Evolutionary conservation across 2,113 vertebrate species (phyloP), one percentile per base, ranked within the genome.

Genomic region (Willisornis vidua): DNA sequence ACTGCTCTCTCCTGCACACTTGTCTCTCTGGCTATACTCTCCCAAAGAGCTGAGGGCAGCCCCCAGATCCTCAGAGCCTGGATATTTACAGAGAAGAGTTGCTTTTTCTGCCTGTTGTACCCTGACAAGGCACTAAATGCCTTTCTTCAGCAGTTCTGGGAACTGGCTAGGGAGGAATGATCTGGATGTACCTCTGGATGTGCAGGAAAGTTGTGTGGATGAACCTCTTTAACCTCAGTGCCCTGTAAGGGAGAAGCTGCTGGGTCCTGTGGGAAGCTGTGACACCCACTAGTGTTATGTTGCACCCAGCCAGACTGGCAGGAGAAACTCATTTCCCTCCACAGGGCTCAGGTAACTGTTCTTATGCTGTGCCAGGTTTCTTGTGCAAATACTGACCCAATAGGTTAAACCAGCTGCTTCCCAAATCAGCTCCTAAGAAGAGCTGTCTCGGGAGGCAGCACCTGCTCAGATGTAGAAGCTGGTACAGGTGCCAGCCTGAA

Each of bases 221-320:
- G 33, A 87, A 48, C 48, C 39, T 78, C 41, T 77, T 73, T 62
- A n/a, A 43, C 12, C 14, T 67, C 14, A 54, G 73, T 77, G 51
- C 25, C 26, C 29, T n/a, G 12, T 43, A 31, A 66, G 74, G 35
- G 25, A 95, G 52, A 35, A 66, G 19, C 52, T 93, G 39, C 66
- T 71, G 66, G 24, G 29, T n/a, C 39, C 33, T 19, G 0, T 3
- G 1, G 7, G 48, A 29, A 85, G 51, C 70, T 75, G 45, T 71
- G 58, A 13, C 35, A 65, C 26, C 13, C 26, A 3, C 14, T 35
- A 8, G 35, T 17, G 41, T 68, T 74, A 55, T 0, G 0, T 2
- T 59, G 15, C 31, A 45, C 16, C 25, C 48, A 45, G 33, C 45
- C 49, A 49, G 46, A 19, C 82, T 66, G 31, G 13, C 82, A 88